Percentiles rank a stretch among this genome's conserved stretches.
These are phyloP conservation scores for Salvelinus fontinalis DNA, from an alignment of 2,113 vertebrate genomes.

Conservation along the genomic window DNA sequence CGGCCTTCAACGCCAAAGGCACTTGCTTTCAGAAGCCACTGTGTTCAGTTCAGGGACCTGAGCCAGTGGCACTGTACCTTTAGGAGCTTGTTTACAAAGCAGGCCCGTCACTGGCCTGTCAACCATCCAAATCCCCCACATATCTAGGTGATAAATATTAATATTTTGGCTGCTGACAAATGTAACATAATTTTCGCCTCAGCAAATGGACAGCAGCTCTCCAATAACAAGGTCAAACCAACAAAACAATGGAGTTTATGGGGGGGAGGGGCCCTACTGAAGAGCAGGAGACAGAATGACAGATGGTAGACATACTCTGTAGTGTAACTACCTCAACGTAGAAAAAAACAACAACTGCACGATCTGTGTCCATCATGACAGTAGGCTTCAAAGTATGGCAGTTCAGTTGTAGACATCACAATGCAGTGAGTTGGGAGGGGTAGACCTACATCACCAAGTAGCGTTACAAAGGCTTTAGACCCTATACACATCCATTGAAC, in stretches of 20 bases:
- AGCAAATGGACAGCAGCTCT: constrained; percentile 37
- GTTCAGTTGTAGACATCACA: constrained; percentile 13
- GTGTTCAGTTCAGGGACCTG: constrained; percentile 18
- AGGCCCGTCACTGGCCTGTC: neutral
- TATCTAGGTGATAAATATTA: neutral
- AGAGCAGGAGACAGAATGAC: constrained; percentile 47
- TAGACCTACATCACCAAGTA: too few species aligned
- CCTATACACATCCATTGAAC: neutral
- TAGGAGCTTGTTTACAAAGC: neutral
- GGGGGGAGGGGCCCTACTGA: constrained; percentile 53
- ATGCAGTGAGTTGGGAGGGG: too few species aligned
- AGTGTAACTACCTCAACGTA: too few species aligned
- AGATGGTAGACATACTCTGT: constrained; percentile 55
- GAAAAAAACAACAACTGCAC: too few species aligned
- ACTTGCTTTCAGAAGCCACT: constrained; percentile 33
- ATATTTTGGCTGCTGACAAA: constrained; percentile 14
- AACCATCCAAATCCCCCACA: neutral
- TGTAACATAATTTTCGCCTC: constrained; percentile 55
- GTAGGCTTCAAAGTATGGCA: too few species aligned
- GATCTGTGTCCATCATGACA: too few species aligned
- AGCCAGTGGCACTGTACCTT: neutral
- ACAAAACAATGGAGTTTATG: constrained; percentile 43
- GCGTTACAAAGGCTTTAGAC: too few species aligned
- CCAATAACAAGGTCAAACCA: constrained; percentile 63
- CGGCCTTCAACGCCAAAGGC: constrained; percentile 26